Evolutionary conservation across 1,140 invertebrate species (phyloP).

Genomic region (Thereuonema tuberculata): DNA sequence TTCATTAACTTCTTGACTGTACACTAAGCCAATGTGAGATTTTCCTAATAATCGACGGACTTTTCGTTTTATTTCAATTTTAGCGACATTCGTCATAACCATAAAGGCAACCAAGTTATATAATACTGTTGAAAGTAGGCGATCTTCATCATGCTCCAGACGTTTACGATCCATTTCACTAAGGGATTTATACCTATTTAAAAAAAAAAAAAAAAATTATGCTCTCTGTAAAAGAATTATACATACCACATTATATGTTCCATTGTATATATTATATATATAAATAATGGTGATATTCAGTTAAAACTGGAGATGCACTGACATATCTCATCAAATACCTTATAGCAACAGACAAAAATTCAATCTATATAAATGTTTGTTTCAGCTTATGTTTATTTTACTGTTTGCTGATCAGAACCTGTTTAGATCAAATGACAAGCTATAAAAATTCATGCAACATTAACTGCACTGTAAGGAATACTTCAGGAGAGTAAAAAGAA

Average conservation of each 20-base stretch:
- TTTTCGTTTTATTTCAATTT: constrained; percentile 77
- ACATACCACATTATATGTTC: background rate
- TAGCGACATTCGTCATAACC: constrained; percentile 81
- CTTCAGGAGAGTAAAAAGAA: no score
- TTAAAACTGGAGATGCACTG: no score
- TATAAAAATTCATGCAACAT: no score
- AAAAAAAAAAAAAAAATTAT: constrained; percentile 6
- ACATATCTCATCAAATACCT: no score
- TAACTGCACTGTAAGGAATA: no score
- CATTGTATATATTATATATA: no score
- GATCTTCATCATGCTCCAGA: constrained; percentile 95
- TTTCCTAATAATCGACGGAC: constrained; percentile 87
- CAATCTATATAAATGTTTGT: no score
- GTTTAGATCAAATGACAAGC: no score
- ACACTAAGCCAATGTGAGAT: constrained; percentile 93
- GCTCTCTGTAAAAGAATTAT: constrained; percentile 5
- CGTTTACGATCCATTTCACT: constrained; percentile 89
- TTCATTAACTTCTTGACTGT: constrained; percentile 94
- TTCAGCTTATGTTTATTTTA: no score
- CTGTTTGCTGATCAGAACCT: no score
- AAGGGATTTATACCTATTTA: constrained; percentile 64
- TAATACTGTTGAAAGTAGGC: constrained; percentile 83
- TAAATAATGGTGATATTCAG: no score
- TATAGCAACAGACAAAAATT: no score
- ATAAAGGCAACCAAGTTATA: constrained; percentile 95